Conservation (phyloP, 35 echinoderm and acorn worm genomes). For the Eucidaris tribuloides region DNA sequence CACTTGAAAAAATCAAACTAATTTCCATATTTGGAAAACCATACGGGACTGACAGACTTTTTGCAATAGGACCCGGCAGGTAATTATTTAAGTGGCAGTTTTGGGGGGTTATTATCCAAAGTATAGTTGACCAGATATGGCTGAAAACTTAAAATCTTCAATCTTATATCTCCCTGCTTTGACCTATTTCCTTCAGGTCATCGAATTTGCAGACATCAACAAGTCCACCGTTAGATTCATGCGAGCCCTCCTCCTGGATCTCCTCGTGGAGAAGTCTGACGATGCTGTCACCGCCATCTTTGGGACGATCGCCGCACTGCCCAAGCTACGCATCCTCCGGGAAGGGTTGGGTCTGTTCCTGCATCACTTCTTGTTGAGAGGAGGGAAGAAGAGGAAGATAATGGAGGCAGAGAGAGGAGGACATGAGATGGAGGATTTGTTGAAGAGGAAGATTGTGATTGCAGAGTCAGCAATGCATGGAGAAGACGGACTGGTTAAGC, state of each 20-base stretch:
- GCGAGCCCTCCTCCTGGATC: conserved; percentile 19
- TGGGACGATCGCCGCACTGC: conserved; percentile 6
- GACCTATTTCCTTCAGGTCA: conserved; percentile 58
- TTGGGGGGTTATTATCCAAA: too few relatives aligned
- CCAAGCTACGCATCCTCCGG: conserved; percentile 64
- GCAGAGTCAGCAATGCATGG: conserved; percentile 54
- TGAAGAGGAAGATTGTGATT: conserved; percentile 32
- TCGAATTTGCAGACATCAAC: conserved; percentile 95
- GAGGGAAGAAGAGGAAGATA: conserved; percentile 7
- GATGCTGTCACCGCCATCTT: conserved; percentile 45
- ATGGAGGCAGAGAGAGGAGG: not conserved
- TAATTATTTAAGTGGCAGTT: too few relatives aligned
- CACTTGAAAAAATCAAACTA: too few relatives aligned
- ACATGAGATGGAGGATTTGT: not conserved
- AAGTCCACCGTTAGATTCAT: conserved; percentile 77
- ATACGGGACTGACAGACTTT: too few relatives aligned
- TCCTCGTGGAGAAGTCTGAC: conserved; percentile 35
- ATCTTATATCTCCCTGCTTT: not conserved
- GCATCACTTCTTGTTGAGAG: conserved; percentile 82
- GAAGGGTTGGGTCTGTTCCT: conserved; percentile 86
- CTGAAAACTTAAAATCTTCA: not conserved
- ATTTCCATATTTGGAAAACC: too few relatives aligned
- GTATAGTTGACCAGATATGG: too few relatives aligned
- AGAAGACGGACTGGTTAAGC: conserved; percentile 21
- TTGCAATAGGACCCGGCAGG: too few relatives aligned